Conservation (phyloP, 2,888 invertebrate genomes). For the Scaptomyza tumidula region DNA sequence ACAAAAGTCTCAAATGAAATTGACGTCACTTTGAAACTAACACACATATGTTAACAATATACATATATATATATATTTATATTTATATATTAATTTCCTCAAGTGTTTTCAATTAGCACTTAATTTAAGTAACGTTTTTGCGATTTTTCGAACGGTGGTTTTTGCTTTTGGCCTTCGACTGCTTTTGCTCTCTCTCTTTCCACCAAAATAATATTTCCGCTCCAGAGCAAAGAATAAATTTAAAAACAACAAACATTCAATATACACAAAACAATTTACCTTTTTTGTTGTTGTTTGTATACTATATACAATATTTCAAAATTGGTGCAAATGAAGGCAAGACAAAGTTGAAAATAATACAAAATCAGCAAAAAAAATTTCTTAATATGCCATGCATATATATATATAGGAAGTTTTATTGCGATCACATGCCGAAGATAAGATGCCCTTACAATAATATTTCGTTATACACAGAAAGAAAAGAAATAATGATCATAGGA, state of each 20-base stretch:
- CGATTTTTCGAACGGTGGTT: conserved; percentile 26
- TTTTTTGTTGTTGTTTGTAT: no score
- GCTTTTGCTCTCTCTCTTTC: conserved; percentile 6
- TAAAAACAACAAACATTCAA: conserved; percentile 23
- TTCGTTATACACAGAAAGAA: no score
- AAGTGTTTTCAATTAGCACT: conserved; percentile 64
- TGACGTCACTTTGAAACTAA: conserved; percentile 46
- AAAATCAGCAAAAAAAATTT: conserved; percentile 16
- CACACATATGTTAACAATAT: not conserved
- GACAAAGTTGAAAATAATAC: no score
- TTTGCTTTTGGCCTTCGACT: conserved; percentile 46
- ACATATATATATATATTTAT: no score
- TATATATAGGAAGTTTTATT: no score
- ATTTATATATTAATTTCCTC: conserved; percentile 35
- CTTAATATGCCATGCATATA: conserved; percentile 6
- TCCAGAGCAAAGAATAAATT: conserved; percentile 6
- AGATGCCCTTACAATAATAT: not conserved
- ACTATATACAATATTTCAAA: conserved; percentile 10
- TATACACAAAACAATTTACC: conserved; percentile 16
- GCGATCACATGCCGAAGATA: not conserved
- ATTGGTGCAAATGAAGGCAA: conserved; percentile 9
- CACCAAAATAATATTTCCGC: conserved; percentile 9
- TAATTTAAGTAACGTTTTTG: conserved; percentile 53
- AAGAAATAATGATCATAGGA: no score
- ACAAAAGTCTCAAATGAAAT: conserved; percentile 21